Evolutionary conservation across 1,140 invertebrate genomes (phyloP), one percentile per base, ranked within the genome.

Genomic region (Orchesella cincta): DNA sequence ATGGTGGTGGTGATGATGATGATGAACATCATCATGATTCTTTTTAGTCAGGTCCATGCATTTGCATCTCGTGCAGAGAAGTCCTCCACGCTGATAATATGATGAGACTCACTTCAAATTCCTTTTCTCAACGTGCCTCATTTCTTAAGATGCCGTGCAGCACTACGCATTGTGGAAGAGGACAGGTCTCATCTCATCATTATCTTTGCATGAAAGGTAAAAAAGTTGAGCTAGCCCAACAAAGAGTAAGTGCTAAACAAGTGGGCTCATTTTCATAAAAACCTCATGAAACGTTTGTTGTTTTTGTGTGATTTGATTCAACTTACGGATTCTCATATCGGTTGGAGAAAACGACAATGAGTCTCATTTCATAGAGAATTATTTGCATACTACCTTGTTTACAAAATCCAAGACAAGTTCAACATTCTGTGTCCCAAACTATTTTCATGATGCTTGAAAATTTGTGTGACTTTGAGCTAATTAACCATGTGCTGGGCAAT

Each of bases 401-500:
- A 46, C 39, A 46, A 46, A 46, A 46, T 46, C 39, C 20, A n/a
- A n/a, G n/a, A n/a, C n/a, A n/a, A 46, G 39, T 46, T 46, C 39
- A 46, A 8, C 39, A 46, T 46, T 46, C 39, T 18, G 5, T 8
- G 39, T 26, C 52, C 23, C 52, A 46, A 8, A 46, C 23, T 23
- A 57, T 57, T 5, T 18, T 23, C 72, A 51, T 33, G 20, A 39
- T 51, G 36, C 28, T 46, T 46, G 34, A 73, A 26, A 51, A 51
- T 46, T 73, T 73, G 23, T 57, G 52, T n/a, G 52, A 57, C 52
- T 36, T 73, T 23, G 28, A 51, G 72, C 20, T 51, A 51, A 51
- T 46, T 51, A 73, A 28, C 52, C 8, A 54, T 20, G 29, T 35
- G 29, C 3, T 31, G n/a, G 52, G 33, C 28, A 26, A 20, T 29